Evolutionary conservation across 2,797 vertebrate species (phyloP), one percentile per base, ranked within the genome.

Genomic region (Clarias platycephalus): DNA sequence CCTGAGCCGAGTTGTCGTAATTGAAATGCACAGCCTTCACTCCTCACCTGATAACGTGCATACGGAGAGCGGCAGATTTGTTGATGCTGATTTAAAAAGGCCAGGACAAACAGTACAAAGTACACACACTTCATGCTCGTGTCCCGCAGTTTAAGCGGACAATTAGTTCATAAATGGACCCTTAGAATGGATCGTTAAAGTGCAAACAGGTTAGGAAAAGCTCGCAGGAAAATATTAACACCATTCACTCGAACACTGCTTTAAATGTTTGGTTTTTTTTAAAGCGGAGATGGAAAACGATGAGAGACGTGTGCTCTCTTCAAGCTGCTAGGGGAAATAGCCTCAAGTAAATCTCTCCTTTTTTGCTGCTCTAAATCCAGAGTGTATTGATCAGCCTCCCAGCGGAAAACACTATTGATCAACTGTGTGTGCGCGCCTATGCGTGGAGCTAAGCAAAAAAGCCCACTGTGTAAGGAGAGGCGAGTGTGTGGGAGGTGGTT

Each of bases 321-420:
- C 74, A 58, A 63, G 66, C 26, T 90, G 86, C 81, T 84, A 63
- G 81, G 78, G 87, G 86, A 90, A 91, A 89, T 86, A 13, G 89
- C 83, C 55, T 86, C 71, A 7, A 88, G 84, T 87, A 89, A 88
- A 88, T 91, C 90, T 86, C 67, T 81, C 80, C 84, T 90, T 90
- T 90, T 82, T 86, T 88, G 85, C 80, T 91, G 82, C 88, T 85
- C 87, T 88, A 93, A 92, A 92, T 91, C 89, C 88, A 90, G 87
- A 62, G 82, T 78, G 84, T 91, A 94, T 88, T 92, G 93, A 94
- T 94, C 89, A 91, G 84, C 83, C 86, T 90, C 85, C 90, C 89
- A 82, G 89, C 90, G 86, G 91, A 90, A 53, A 90, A 82, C 31
- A 34, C 84, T 91, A 95, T 91, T 86, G 92, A 95, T 91, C 79